Evolutionary conservation across 2,888 invertebrate genomes (phyloP), one percentile per base, ranked within the genome.

Genomic region (Hydriomena furcata): DNA sequence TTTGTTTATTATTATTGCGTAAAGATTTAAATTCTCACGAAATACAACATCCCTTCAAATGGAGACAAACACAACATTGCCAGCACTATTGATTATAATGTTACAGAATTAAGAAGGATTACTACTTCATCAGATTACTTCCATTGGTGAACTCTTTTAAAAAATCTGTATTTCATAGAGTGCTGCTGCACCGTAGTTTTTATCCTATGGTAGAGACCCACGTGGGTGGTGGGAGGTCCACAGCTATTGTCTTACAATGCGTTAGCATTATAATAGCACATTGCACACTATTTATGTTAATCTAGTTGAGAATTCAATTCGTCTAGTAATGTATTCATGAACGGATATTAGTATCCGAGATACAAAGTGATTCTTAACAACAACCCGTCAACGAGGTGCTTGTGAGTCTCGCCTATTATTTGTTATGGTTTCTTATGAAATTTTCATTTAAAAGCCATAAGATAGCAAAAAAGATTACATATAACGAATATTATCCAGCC

Each of bases 221-320:
- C 79, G 89, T 87, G 84, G 89, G 88, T 71, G 85, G 86, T 80
- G 82, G 89, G 87, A 77, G 85, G 88, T 73, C 72, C 72, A 65
- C 69, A 66, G 65, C 83, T 77, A 88, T 89, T 88, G 89, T 89
- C 84, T 88, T 84, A 87, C 82, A 80, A 76, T 76, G 78, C 82
- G 78, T 83, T 85, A 83, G 76, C 80, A 79, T 80, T 84, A 80
- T 85, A 85, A 85, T 84, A 80, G 75, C 74, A 79, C 78, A 84
- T 86, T 84, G 87, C 83, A 81, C 80, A 88, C 84, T 85, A 81
- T 83, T 88, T 87, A 88, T 87, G 88, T 84, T 74, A 88, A 88
- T 88, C 70, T 66, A 68, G 65, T 80, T 82, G 84, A 86, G 82
- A 86, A 87, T 86, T 88, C 84, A 87, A 88, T 89, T 88, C 82